Percentiles rank a stretch among this genome's conserved stretches.
Evolutionary conservation across 2,888 invertebrate genomes (phyloP).

Genomic region (Nasonovia ribisnigri): DNA sequence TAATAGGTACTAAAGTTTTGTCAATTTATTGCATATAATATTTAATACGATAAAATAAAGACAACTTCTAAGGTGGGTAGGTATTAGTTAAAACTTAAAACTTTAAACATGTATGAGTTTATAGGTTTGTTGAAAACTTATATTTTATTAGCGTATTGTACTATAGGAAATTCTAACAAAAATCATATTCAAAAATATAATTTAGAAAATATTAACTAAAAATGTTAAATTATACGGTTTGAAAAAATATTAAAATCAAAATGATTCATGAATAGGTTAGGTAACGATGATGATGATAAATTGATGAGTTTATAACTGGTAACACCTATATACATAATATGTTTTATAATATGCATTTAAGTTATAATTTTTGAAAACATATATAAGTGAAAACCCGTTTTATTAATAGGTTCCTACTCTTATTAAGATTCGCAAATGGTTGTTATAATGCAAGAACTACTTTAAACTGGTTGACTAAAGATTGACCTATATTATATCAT

Average conservation of each 20-base stretch:
- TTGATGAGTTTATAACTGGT: background rate
- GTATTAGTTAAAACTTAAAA: background rate
- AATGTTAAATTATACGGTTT: background rate
- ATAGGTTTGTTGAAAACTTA: background rate
- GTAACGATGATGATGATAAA: background rate
- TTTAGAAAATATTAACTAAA: background rate
- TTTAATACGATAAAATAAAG: background rate
- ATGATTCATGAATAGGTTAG: background rate
- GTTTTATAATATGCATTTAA: conserved; percentile 34
- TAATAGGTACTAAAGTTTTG: background rate
- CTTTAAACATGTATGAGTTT: background rate
- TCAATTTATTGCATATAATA: background rate
- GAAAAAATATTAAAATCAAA: background rate
- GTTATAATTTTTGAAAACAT: conserved; percentile 10
- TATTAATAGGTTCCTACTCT: background rate
- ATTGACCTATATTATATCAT: conserved; percentile 40
- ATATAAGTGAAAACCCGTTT: conserved; percentile 32
- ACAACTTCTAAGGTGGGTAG: background rate
- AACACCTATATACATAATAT: conserved; percentile 28
- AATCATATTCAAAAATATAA: background rate
- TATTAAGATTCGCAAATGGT: conserved; percentile 24
- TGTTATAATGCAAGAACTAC: conserved; percentile 15
- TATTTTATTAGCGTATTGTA: background rate
- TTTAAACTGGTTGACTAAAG: conserved; percentile 28
- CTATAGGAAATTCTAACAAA: background rate